Base-by-base conservation (phyloP, 64 coral and sea anemone species). In the Actinia tenebrosa region DNA sequence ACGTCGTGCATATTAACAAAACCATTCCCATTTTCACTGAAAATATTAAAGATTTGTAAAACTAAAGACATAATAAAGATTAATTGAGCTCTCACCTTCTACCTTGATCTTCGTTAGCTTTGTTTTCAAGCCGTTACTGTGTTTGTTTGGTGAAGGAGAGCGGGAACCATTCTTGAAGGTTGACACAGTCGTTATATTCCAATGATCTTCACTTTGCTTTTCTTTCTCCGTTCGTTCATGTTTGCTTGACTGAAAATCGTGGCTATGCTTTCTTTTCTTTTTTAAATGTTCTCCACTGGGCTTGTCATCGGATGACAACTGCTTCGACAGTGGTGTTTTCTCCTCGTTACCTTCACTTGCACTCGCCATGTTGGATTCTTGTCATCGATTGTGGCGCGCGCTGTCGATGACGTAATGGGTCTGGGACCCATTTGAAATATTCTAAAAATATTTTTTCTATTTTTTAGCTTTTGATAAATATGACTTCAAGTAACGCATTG, bases 91-190 rank as follows among this genome's bases (percentile, higher is more conserved):
- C 71, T 80, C 77, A 96, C 94, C 94, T 93, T 96, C 94, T 88
- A 80, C 87, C 26, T 93, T 96, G 22, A 96, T 93, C 81, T 96
- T 96, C 63, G 93, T 96, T 16, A 96, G 83, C 69, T 92, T 96
- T 85, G 94, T 96, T 84, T 96, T 96, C 37, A 96, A 60, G 88
- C 94, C 85, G 60, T 89, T 88, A 14, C 89, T 27, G 62, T 84
- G 84, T 82, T 96, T 89, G 20, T 89, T 96, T 56, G 85, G 91
- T 56, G 94, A 89, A 23, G 91, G 91, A 58, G 91, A 93, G 43
- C 88, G 89, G 22, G 90, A 86, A 16, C 79, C 79, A 37, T 81
- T 81, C 44, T 81, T 81, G 69, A 75, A 75, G 22, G 69, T 75
- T 75, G 69, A 75, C 69, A 75, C 69, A 19, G 91, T 90, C 72